A percentile compares a stretch with the other conserved stretches of the same genome.
These are phyloP conservation scores for Drosophila takahashii DNA, from an alignment of 1,140 invertebrate species.

Conservation along the genomic window DNA sequence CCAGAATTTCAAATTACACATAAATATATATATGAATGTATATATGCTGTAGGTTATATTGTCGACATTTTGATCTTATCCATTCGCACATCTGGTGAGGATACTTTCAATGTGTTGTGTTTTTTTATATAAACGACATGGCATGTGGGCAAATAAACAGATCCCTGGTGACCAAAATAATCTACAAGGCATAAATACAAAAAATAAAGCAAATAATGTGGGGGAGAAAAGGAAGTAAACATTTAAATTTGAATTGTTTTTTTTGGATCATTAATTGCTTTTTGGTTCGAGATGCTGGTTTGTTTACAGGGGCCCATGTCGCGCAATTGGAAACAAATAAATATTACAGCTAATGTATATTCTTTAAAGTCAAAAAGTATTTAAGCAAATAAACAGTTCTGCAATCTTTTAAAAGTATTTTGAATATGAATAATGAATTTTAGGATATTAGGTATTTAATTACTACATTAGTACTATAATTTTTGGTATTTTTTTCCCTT, in stretches of 20 bases:
- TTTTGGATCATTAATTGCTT: not conserved
- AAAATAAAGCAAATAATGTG: constrained; percentile 4
- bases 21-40: not conserved
- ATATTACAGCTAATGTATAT: not conserved
- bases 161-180: constrained; percentile 28
- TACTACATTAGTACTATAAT: not conserved
- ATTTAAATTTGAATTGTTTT: constrained; percentile 4
- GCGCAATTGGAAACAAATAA: not conserved
- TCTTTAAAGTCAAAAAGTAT: too few species aligned
- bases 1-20: constrained; percentile 27
- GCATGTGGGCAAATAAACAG: constrained; percentile 55
- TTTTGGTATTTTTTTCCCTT: not conserved
- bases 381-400: not conserved
- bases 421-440: not conserved
- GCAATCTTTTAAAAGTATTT: not conserved
- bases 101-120: constrained; percentile 37
- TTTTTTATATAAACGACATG: constrained; percentile 30
- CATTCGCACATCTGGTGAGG: constrained; percentile 64
- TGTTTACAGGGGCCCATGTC: not conserved
- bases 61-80: constrained; percentile 51
- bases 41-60: constrained; percentile 7
- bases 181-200: constrained; percentile 34
- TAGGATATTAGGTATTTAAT: too few species aligned
- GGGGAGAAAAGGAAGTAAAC: constrained; percentile 14
- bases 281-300: not conserved